Evolutionary conservation across 2,888 invertebrate genomes (phyloP).

Genomic region (Gonocerus acuteangulatus): DNA sequence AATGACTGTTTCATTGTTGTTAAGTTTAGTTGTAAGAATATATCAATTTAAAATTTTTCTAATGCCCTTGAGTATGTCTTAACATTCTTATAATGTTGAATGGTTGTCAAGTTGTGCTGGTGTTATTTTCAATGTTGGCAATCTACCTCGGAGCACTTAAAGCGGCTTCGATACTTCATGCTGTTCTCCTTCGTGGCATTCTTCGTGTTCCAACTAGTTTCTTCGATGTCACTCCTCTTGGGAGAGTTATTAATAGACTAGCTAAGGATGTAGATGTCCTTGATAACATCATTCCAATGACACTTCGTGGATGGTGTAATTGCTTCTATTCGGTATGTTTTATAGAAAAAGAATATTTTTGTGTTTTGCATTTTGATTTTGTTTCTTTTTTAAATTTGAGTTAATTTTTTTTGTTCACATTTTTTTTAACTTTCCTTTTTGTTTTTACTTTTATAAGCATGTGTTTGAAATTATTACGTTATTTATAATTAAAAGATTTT

Average conservation of each 20-base stretch:
- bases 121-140: constrained; percentile 58
- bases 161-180: constrained; percentile 47
- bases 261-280: constrained; percentile 65
- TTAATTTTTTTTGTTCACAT: neutral
- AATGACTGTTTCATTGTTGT: too few species aligned
- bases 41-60: too few species aligned
- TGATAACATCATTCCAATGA: constrained; percentile 64
- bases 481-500: too few species aligned
- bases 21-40: too few species aligned
- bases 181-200: constrained; percentile 55
- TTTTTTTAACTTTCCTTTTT: neutral
- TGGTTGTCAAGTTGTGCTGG: constrained; percentile 50
- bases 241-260: constrained; percentile 70
- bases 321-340: constrained; percentile 31
- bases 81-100: neutral
- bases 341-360: neutral
- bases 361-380: neutral
- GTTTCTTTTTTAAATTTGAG: neutral
- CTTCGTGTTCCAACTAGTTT: constrained; percentile 62
- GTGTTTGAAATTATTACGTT: too few species aligned
- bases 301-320: constrained; percentile 58
- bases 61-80: too few species aligned
- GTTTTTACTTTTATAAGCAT: too few species aligned
- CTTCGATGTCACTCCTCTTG: constrained; percentile 73
- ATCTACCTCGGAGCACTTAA: constrained; percentile 58